Evolutionary conservation across 2,113 vertebrate species (phyloP).

Genomic region (Hypomesus transpacificus): DNA sequence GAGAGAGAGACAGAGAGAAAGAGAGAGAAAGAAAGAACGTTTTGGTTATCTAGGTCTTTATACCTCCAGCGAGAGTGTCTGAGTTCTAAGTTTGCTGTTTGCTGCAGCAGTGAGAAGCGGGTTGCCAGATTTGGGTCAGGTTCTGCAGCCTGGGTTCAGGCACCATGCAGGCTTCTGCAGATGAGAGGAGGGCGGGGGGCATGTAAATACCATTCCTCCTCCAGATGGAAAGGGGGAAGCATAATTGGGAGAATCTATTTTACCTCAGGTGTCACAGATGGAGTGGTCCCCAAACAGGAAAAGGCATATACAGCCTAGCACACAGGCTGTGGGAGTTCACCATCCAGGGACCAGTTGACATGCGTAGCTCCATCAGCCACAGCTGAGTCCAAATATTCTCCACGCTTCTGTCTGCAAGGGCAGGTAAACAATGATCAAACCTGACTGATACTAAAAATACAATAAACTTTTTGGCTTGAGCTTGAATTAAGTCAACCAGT

Average conservation of each 20-base stretch:
- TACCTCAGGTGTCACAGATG: conserved; percentile 56
- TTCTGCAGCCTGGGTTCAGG: conserved; percentile 46
- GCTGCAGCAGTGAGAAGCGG: conserved; percentile 33
- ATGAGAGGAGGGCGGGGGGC: conserved; percentile 21
- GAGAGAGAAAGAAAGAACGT: background rate
- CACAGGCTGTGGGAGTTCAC: conserved; percentile 35
- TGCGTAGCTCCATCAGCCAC: background rate
- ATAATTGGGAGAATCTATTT: conserved; percentile 41
- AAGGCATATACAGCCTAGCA: conserved; percentile 45
- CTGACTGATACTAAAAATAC: too few species aligned
- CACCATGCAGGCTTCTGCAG: conserved; percentile 27
- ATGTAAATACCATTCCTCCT: conserved; percentile 36
- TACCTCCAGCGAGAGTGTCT: conserved; percentile 18
- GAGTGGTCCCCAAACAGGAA: conserved; percentile 42
- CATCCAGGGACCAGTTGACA: conserved; percentile 20
- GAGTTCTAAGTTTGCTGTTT: conserved; percentile 32
- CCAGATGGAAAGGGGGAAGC: conserved; percentile 31
- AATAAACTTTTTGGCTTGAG: too few species aligned
- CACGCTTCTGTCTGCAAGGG: too few species aligned
- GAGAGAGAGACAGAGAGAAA: conserved; percentile 7
- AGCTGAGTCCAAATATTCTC: too few species aligned
- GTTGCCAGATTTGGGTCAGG: conserved; percentile 63
- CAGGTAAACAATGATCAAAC: too few species aligned
- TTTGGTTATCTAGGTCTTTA: conserved; percentile 12
- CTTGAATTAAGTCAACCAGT: too few species aligned